phyloP scores from a whole-genome alignment of 1,140 invertebrate genomes.

The Eufriesea mexicana region DNA sequence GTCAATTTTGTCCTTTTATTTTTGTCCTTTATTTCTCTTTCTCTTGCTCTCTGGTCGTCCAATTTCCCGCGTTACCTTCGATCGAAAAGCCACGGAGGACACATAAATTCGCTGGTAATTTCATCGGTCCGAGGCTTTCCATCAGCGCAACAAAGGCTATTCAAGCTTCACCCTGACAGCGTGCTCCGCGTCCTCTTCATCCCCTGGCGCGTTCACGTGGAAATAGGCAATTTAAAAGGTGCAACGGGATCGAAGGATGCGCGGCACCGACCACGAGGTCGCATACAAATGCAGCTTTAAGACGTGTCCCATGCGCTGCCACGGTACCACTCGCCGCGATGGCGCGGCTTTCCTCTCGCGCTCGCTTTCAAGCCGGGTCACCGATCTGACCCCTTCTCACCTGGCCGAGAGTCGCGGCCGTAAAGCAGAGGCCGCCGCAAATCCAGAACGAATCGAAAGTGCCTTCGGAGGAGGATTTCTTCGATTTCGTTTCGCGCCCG shows the following conservation, averaged over 20 bases:
- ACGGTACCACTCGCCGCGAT: conserved; percentile 54
- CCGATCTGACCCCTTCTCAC: conserved; percentile 51
- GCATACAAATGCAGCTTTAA: conserved; percentile 56
- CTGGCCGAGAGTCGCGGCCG: conserved; percentile 37
- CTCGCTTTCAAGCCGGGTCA: conserved; percentile 59
- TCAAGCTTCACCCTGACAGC: too few relatives aligned
- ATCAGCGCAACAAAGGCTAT: too few relatives aligned
- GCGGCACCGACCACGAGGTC: conserved; percentile 40
- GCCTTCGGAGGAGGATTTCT: conserved; percentile 25
- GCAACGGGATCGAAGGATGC: conserved; percentile 55
- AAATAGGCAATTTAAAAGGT: conserved; percentile 63
- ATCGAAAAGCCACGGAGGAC: too few relatives aligned
- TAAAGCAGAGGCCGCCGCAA: conserved; percentile 37
- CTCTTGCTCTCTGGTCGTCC: too few relatives aligned
- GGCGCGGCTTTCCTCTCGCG: conserved; percentile 43
- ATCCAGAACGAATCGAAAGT: conserved; percentile 66
- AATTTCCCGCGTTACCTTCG: too few relatives aligned
- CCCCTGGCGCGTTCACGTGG: not conserved
- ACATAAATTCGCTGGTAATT: too few relatives aligned
- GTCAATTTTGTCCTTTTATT: too few relatives aligned
- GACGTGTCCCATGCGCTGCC: conserved; percentile 37
- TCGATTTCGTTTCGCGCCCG: conserved; percentile 20
- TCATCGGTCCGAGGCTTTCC: too few relatives aligned
- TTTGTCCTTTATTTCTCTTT: too few relatives aligned
- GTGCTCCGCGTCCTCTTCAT: too few relatives aligned